phyloP scores from a whole-genome alignment of 2,113 vertebrate genomes.

The Elgaria multicarinata region DNA sequence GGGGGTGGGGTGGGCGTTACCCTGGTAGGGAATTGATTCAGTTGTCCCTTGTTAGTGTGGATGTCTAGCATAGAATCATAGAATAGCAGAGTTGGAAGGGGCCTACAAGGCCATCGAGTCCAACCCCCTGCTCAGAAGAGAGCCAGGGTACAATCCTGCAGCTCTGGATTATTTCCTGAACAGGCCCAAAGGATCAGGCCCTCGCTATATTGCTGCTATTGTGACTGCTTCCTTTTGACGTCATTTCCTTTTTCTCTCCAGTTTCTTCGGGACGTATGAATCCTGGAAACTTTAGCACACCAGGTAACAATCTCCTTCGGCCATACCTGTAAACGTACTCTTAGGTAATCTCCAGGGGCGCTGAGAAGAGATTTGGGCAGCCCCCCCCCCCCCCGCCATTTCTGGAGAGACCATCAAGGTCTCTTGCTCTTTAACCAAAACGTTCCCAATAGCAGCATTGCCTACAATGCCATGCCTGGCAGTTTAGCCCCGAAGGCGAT shows the following conservation, averaged over 20 bases:
- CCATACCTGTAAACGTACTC: too few relatives aligned
- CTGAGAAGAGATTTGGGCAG: not conserved
- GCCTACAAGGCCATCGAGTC: too few relatives aligned
- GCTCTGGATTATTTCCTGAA: not conserved
- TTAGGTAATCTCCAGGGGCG: not conserved
- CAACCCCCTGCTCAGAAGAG: too few relatives aligned
- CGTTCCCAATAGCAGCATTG: not conserved
- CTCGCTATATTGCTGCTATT: not conserved
- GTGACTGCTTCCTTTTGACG: not conserved
- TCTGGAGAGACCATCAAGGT: not conserved
- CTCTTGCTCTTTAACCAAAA: not conserved
- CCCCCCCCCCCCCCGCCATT: not conserved
- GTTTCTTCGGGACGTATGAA: slow-evolving; percentile 76
- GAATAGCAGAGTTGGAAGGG: too few relatives aligned
- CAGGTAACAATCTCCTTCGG: slow-evolving; percentile 16
- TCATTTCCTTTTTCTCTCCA: slow-evolving; percentile 44
- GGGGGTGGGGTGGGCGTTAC: not conserved
- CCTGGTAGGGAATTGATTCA: not conserved
- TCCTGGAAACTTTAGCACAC: not conserved
- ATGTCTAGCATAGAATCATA: too few relatives aligned
- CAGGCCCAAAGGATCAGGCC: not conserved
- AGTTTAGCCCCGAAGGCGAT: not conserved
- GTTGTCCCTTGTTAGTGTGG: not conserved
- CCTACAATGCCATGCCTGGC: not conserved
- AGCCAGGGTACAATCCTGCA: not conserved